Conservation (phyloP, 2,797 vertebrate genomes). For the Poeciliopsis infans region DNA sequence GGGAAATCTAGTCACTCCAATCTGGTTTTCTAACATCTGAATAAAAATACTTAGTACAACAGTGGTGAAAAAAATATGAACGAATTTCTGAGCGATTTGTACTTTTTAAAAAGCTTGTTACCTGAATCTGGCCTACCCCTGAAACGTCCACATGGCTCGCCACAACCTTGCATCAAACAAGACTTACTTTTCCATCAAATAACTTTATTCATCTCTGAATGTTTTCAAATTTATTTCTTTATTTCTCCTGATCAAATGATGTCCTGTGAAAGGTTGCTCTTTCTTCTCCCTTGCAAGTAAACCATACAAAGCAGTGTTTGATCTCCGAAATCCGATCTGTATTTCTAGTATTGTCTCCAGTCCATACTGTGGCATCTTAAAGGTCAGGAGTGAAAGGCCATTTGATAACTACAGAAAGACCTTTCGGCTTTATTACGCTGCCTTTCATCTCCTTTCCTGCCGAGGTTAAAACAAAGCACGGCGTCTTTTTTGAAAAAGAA, state of each 20-base stretch:
- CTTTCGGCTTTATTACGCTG: constrained; percentile 79
- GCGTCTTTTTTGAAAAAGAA: constrained; percentile 74
- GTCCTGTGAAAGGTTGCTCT: constrained; percentile 67
- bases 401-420: constrained; percentile 84
- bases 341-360: constrained; percentile 80
- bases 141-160: background rate
- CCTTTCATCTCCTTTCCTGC: constrained; percentile 81
- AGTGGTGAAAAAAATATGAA: background rate
- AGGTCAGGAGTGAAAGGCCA: constrained; percentile 85
- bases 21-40: background rate
- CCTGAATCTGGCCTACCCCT: background rate
- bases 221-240: constrained; percentile 38
- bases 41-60: background rate
- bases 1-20: background rate
- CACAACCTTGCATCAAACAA: background rate
- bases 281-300: constrained; percentile 73
- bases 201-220: constrained; percentile 57
- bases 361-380: constrained; percentile 84
- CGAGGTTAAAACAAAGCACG: constrained; percentile 80
- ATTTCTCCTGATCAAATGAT: constrained; percentile 51
- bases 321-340: constrained; percentile 80
- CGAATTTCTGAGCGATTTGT: background rate
- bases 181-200: constrained; percentile 30
- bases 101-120: background rate
- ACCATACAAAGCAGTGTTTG: constrained; percentile 78